Conservation (phyloP, 2,113 vertebrate species). For the Zeus faber region DNA sequence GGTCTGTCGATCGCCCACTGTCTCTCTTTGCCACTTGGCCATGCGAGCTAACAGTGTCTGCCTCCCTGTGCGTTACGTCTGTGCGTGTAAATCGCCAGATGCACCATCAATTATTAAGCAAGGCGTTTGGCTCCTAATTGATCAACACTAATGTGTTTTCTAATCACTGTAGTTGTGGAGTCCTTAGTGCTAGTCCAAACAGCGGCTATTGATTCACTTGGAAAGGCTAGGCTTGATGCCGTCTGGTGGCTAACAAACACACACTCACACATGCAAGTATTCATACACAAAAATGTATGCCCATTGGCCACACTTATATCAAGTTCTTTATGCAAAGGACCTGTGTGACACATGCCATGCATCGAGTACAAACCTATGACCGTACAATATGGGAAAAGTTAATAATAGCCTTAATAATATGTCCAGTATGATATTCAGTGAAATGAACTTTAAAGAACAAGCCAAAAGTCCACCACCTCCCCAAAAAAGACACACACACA, state of each 20-base stretch:
- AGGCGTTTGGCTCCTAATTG: constrained; percentile 97
- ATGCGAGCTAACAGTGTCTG: constrained; percentile 83
- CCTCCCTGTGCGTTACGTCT: constrained; percentile 27
- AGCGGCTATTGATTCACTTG: constrained; percentile 88
- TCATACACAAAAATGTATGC: neutral
- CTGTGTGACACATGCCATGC: too few species aligned
- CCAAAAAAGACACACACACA: too few species aligned
- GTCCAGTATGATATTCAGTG: neutral
- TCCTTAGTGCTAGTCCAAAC: constrained; percentile 98
- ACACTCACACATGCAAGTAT: constrained; percentile 3
- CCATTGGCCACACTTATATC: too few species aligned
- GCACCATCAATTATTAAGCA: constrained; percentile 96
- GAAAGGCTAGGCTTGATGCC: constrained; percentile 22
- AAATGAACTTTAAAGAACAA: neutral
- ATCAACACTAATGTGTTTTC: constrained; percentile 99
- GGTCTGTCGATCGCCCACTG: constrained; percentile 85
- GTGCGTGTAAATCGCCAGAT: constrained; percentile 84
- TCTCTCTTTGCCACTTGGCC: constrained; percentile 69
- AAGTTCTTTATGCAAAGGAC: too few species aligned
- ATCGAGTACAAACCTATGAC: too few species aligned
- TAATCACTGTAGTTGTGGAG: constrained; percentile 98
- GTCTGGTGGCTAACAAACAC: constrained; percentile 72
- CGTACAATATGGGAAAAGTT: neutral
- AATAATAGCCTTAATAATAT: neutral
- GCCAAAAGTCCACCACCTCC: too few species aligned